Conservation (phyloP, 2,888 invertebrate genomes). For the Caenorhabditis becei region DNA sequence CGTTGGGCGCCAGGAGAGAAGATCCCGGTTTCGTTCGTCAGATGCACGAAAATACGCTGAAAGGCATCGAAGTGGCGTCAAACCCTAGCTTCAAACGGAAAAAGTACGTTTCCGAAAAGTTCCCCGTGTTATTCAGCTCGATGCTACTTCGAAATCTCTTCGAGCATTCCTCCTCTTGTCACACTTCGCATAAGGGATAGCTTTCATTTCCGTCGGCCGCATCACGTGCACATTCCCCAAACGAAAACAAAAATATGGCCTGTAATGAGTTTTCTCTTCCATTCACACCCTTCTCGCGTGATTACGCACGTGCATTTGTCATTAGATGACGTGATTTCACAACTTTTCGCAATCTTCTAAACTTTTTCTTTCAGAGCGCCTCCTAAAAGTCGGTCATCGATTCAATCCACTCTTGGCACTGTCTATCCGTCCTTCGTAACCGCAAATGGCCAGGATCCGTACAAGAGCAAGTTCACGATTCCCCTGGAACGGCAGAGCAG, state of each 20-base stretch:
- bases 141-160: background rate
- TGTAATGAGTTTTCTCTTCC: constrained; percentile 11
- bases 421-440: constrained; percentile 51
- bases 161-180: background rate
- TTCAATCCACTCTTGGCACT: constrained; percentile 21
- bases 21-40: constrained; percentile 51
- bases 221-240: constrained; percentile 2
- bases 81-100: constrained; percentile 41
- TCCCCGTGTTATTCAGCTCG: too few species aligned
- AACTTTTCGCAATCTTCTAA: background rate
- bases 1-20: constrained; percentile 32
- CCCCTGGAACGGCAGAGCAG: constrained; percentile 38
- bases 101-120: too few species aligned
- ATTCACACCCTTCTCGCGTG: background rate
- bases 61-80: constrained; percentile 49
- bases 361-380: constrained; percentile 32
- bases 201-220: background rate
- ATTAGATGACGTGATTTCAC: background rate
- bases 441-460: constrained; percentile 46
- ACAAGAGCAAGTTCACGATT: constrained; percentile 43
- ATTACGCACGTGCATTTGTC: constrained; percentile 1
- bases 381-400: constrained; percentile 23
- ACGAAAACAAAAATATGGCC: constrained; percentile 9
- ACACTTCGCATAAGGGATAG: background rate
- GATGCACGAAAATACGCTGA: constrained; percentile 55